Percentiles rank a stretch among this genome's conserved stretches.
These are phyloP conservation scores for Dioctria linearis DNA, from an alignment of 2,888 invertebrate genomes.

Conservation along the genomic window DNA sequence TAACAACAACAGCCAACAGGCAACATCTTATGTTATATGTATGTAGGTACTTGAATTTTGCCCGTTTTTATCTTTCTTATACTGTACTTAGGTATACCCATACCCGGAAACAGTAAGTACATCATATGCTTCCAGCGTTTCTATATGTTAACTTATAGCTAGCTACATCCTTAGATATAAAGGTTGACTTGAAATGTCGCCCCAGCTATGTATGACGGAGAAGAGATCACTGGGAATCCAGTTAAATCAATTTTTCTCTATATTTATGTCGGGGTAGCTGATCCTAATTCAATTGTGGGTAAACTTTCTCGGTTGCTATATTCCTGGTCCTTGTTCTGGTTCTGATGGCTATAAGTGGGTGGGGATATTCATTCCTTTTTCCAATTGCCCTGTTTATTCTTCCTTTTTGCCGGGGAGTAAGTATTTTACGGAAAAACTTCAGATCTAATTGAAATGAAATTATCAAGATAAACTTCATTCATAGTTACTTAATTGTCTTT, in stretches of 20 bases:
- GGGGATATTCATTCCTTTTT: no score
- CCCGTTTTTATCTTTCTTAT: no score
- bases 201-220: not conserved
- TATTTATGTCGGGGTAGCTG: conserved; percentile 28
- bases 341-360: not conserved
- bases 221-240: conserved; percentile 1
- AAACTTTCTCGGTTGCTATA: not conserved
- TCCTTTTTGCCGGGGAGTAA: no score
- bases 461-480: conserved; percentile 28
- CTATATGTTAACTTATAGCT: not conserved
- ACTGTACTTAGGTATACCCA: no score
- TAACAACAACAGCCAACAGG: not conserved
- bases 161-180: no score
- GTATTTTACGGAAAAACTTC: conserved; percentile 7
- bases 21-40: not conserved
- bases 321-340: not conserved
- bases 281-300: conserved; percentile 41
- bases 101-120: no score
- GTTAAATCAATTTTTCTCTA: conserved; percentile 39
- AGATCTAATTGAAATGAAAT: conserved; percentile 38
- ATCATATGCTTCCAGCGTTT: not conserved
- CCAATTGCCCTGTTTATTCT: no score
- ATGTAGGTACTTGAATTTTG: not conserved
- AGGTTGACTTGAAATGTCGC: not conserved
- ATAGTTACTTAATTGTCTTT: conserved; percentile 22